phyloP scores from a whole-genome alignment of 23 tunicate species.

The Clavelina lepadiformis region DNA sequence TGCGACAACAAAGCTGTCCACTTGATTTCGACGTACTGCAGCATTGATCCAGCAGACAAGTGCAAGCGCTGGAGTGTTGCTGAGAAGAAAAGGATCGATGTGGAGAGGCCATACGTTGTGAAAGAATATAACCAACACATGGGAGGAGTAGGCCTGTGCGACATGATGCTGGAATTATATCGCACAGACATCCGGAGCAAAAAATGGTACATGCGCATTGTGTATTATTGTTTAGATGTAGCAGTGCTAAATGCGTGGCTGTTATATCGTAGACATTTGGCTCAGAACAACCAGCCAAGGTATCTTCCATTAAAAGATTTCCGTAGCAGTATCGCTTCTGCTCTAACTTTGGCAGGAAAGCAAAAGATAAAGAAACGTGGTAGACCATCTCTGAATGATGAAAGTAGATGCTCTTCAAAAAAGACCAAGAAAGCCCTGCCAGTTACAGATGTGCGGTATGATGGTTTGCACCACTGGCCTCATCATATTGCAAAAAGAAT shows the following conservation, averaged over 20 bases:
- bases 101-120: conserved; percentile 14
- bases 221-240: conserved; percentile 20
- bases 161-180: conserved; percentile 17
- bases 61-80: conserved; percentile 21
- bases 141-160: conserved; percentile 28
- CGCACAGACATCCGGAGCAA: conserved; percentile 20
- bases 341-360: conserved; percentile 11
- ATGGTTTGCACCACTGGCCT: no score
- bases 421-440: no score
- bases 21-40: conserved; percentile 9
- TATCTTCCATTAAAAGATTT: conserved; percentile 4
- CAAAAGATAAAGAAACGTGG: background rate
- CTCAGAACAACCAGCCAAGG: background rate
- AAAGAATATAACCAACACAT: conserved; percentile 16
- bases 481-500: no score
- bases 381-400: conserved; percentile 1
- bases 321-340: conserved; percentile 11
- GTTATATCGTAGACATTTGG: no score
- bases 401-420: no score
- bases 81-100: conserved; percentile 6
- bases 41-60: conserved; percentile 7
- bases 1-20: conserved; percentile 9
- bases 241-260: conserved; percentile 5
- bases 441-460: no score
- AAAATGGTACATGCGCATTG: conserved; percentile 23